Conservation (phyloP, 2,797 vertebrate genomes). For the Falco naumanni region DNA sequence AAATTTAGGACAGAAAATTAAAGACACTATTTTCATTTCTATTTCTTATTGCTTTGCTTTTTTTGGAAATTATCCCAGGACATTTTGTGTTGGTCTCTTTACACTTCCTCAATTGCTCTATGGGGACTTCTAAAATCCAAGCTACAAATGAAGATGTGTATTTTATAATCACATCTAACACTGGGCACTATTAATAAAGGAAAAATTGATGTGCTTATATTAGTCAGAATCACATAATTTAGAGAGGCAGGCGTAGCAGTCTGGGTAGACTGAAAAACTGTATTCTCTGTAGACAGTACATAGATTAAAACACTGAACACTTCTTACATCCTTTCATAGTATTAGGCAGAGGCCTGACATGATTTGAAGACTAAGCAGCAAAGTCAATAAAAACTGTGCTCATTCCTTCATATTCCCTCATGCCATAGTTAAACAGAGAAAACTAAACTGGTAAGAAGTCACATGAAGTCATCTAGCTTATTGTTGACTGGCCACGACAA, state of each 20-base stretch:
- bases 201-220: conserved; percentile 14
- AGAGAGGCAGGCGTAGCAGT: not conserved
- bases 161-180: conserved; percentile 33
- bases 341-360: not conserved
- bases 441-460: not conserved
- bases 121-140: conserved; percentile 26
- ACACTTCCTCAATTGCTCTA: not conserved
- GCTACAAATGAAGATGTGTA: not conserved
- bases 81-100: conserved; percentile 45
- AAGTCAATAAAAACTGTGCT: not conserved
- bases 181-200: conserved; percentile 17
- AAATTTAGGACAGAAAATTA: not conserved
- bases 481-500: not conserved
- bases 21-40: conserved; percentile 25
- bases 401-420: not conserved
- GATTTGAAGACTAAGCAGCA: not conserved
- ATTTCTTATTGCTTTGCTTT: conserved; percentile 42
- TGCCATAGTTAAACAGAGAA: not conserved
- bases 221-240: conserved; percentile 9
- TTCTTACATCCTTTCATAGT: not conserved
- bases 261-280: not conserved
- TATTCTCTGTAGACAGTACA: not conserved
- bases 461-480: not conserved
- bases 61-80: conserved; percentile 58
- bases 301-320: not conserved